phyloP scores from a whole-genome alignment of 2,888 invertebrate genomes.

The Tinea trinotella region DNA sequence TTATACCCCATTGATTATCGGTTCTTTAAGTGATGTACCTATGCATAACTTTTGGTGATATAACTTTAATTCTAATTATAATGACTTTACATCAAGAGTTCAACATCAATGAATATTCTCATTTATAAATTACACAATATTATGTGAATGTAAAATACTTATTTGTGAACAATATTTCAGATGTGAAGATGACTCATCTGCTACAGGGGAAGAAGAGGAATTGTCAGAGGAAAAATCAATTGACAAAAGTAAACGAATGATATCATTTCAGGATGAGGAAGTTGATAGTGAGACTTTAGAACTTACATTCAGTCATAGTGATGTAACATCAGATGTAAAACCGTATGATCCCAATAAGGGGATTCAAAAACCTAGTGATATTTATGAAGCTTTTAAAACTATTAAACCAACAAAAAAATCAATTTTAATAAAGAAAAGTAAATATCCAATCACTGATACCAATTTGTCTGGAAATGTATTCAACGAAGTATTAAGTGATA shows the following conservation, averaged over 20 bases:
- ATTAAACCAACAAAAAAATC: constrained; percentile 38
- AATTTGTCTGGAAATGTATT: no score
- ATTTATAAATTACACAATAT: no score
- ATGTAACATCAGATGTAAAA: constrained; percentile 31
- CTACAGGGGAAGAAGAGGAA: background rate
- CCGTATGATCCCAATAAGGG: constrained; percentile 40
- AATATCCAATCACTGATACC: constrained; percentile 30
- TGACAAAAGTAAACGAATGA: constrained; percentile 35
- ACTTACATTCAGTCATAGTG: constrained; percentile 48
- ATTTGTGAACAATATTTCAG: no score
- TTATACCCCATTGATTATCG: no score
- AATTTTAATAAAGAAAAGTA: constrained; percentile 50
- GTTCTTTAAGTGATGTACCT: no score
- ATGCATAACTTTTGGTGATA: no score
- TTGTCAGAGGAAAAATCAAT: background rate
- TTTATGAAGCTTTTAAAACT: constrained; percentile 46
- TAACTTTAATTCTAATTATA: no score
- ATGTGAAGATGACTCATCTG: no score
- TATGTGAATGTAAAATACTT: no score
- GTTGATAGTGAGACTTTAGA: constrained; percentile 48
- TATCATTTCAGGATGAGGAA: constrained; percentile 57
- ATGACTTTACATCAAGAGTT: no score
- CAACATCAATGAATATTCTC: no score
- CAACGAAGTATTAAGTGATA: background rate
- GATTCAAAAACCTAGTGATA: constrained; percentile 56